Base-by-base conservation (phyloP, 2,888 invertebrate species). In the Nasonovia ribisnigri region DNA sequence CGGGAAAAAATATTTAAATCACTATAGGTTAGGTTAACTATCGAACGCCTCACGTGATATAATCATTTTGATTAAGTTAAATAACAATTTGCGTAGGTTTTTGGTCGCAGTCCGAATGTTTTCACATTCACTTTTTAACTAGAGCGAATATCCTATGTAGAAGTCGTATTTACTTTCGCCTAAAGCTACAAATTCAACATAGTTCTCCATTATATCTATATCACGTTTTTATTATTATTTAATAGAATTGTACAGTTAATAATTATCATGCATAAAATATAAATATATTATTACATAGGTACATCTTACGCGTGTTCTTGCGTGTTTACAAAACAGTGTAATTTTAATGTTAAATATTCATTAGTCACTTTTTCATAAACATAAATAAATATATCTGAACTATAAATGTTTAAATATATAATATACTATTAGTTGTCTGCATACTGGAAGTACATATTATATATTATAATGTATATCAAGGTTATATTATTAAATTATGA, bases 41-140 rank as follows among this genome's bases (percentile, higher is more conserved):
- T 77, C 8, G 4, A 20, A 8, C 10, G 43, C 46, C 57, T 43
- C 57, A 13, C 4, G 29, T 87, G 86, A 87, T 87, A 48, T 60
- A 92, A 92, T 60, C 36, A 26, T 48, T 88, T 51, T 42, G 48
- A 92, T 42, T 3, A 11, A 67, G 87, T 88, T 88, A 86, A 92
- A 88, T 67, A 92, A 88, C 54, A 84, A 84, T 91, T 91, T 84
- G 84, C 51, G 88, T 92, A 51, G 88, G 92, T 92, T 92, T 92
- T 88, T 67, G 48, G 67, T 51, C 88, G 51, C 42, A 88, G 24
- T 51, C 67, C 36, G 20, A 92, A 92, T 67, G 51, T 42, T 42
- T 67, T 92, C 87, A 92, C 92, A 92, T 92, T 92, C 92, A 92
- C 92, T 92, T 92, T 88, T 92, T 88, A 92, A 92, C 88, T 92